Base-by-base conservation (phyloP, 2,113 vertebrate species). In the Capreolus pygargus region DNA sequence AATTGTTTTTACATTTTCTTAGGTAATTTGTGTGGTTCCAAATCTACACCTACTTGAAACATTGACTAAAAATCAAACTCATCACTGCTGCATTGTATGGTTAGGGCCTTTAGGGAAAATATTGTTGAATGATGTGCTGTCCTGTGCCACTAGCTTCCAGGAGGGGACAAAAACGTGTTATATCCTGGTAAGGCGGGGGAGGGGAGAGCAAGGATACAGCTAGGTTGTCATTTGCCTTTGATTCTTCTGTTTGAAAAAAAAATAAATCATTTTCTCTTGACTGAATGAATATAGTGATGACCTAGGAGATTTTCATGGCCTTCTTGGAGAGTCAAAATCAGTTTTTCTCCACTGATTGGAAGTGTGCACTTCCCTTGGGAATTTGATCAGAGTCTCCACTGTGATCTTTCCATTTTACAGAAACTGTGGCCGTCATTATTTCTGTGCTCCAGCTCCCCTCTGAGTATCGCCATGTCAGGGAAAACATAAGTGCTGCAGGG, bases 1-100 rank as follows among this genome's bases (percentile, higher is more conserved):
- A 82, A 84, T 10, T 47, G 60, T 57, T 96, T 97, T 94, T 92
- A 91, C 2, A n/a, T 78, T 95, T 50, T 94, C 79, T 95, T 83
- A 92, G 9, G 50, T 33, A 96, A 50, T 2, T 2, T 74, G 9
- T 89, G 9, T 45, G 27, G 11, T 79, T 54, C 23, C 5, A 96
- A 76, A 83, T 70, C 39, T 27, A 91, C 43, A 25, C 78, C 47
- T 88, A 64, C 52, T 14, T 28, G 55, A 88, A 91, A 57, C 57
- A 83, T 23, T n/a, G 33, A 36, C 19, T 25, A 54, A 78, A 86
- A 43, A 70, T 21, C 28, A 19, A 55, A 33, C 2, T 36, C 17
- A 19, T 91, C 83, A 28, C 7, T 92, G 28, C 5, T 70, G 52
- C 14, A 17, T 90, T 82, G 52, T n/a, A 39, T 74, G 30, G 33